Percentiles rank a stretch among this genome's conserved stretches.
phyloP scores from a whole-genome alignment of 2,888 invertebrate genomes.

The Disparrhopalites patrizii region DNA sequence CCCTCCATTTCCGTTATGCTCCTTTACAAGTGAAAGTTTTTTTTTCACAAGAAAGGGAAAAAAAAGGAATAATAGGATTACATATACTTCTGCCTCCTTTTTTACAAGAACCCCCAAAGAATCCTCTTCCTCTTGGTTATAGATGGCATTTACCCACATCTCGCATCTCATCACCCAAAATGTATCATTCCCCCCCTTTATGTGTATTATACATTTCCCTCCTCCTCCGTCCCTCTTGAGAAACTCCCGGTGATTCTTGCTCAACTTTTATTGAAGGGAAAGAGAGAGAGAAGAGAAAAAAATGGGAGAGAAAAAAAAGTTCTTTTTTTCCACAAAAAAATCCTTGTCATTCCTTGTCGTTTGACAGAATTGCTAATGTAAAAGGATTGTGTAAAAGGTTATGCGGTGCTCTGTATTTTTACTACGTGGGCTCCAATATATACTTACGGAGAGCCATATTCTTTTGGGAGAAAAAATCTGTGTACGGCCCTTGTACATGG shows the following conservation, averaged over 20 bases:
- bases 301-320: not conserved
- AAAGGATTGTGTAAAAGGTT: too few relatives aligned
- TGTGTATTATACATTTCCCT: not conserved
- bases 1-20: slow-evolving; percentile 7
- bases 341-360: too few relatives aligned
- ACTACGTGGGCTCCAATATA: too few relatives aligned
- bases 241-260: not conserved
- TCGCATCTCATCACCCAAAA: slow-evolving; percentile 29
- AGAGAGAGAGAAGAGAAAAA: not conserved
- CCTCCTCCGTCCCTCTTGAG: not conserved
- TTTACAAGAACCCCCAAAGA: not conserved
- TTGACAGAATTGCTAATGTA: too few relatives aligned
- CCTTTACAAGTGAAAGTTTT: slow-evolving; percentile 16
- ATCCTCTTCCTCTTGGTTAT: slow-evolving; percentile 16
- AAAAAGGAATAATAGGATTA: slow-evolving; percentile 35
- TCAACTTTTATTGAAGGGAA: not conserved
- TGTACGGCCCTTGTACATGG: too few relatives aligned
- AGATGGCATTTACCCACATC: slow-evolving; percentile 35
- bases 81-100: too few relatives aligned
- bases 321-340: slow-evolving; percentile 15
- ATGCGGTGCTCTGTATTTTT: too few relatives aligned
- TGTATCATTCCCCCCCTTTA: slow-evolving; percentile 5
- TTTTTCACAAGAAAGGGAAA: too few relatives aligned
- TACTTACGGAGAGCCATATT: too few relatives aligned
- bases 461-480: too few relatives aligned